These are phyloP conservation scores for Pan troglodytes DNA, from an alignment of 2,113 vertebrate species.

Conservation along the genomic window DNA sequence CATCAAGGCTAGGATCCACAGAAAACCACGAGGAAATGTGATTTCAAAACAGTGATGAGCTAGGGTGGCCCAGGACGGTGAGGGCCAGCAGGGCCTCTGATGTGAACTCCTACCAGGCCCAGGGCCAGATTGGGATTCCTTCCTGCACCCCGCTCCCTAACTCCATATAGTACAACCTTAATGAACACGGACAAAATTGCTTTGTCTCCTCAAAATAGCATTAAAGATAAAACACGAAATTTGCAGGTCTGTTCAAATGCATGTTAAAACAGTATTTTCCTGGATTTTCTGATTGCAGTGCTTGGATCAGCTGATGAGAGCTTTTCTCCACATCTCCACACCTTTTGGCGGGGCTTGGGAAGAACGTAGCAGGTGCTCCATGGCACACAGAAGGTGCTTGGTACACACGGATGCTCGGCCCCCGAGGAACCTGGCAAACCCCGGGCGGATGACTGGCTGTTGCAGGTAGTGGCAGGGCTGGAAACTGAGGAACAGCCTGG, in stretches of 20 bases:
- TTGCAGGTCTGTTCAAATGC: not conserved
- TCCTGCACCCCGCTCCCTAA: not conserved
- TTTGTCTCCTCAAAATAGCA: not conserved
- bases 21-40: not conserved
- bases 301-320: not conserved
- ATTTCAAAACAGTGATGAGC: not conserved
- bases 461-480: not conserved
- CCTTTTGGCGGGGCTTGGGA: not conserved
- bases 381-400: rapidly evolving
- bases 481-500: rapidly evolving
- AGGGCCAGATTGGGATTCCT: not conserved
- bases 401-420: rapidly evolving
- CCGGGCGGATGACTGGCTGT: not conserved
- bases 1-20: too few relatives aligned
- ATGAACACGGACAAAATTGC: not conserved
- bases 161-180: not conserved
- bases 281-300: not conserved
- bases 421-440: not conserved
- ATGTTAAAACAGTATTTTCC: not conserved
- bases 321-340: not conserved
- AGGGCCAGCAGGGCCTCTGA: not conserved
- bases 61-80: not conserved
- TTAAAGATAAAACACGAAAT: not conserved
- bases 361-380: rapidly evolving
- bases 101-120: not conserved